These are phyloP conservation scores for Melanerpes formicivorus DNA, from an alignment of 2,113 vertebrate genomes.

Conservation along the genomic window DNA sequence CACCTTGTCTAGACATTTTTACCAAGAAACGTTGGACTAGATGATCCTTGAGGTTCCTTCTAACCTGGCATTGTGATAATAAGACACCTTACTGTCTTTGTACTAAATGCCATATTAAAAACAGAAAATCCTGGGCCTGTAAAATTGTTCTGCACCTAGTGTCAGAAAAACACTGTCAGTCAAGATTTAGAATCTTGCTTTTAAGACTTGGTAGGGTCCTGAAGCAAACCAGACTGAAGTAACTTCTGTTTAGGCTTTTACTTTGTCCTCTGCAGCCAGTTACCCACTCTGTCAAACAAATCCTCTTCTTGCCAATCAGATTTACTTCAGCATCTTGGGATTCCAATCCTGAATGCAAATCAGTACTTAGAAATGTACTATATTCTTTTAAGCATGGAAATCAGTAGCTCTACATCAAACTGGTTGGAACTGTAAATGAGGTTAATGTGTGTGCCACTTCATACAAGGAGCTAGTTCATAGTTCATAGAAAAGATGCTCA, in stretches of 20 bases:
- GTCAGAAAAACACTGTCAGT: not conserved
- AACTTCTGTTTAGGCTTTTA: not conserved
- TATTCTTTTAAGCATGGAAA: not conserved
- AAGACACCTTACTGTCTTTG: not conserved
- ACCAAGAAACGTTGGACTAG: not conserved
- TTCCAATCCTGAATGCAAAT: not conserved
- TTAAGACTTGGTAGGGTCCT: not conserved
- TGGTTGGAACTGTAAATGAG: not conserved
- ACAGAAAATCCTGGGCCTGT: not conserved
- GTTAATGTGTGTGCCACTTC: not conserved
- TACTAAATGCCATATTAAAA: not conserved
- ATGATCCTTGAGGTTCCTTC: not conserved
- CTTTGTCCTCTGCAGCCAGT: not conserved
- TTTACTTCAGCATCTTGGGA: not conserved
- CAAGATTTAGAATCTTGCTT: not conserved
- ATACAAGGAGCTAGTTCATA: not conserved
- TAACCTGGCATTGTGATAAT: not conserved
- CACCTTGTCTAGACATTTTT: not conserved
- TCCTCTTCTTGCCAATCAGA: not conserved
- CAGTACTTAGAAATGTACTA: not conserved
- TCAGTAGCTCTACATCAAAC: not conserved
- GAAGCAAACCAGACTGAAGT: not conserved
- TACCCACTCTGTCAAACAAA: not conserved
- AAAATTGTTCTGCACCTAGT: not conserved
- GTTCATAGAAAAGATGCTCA: not conserved